These are phyloP conservation scores for Euura lappo DNA, from an alignment of 1,140 invertebrate genomes.

Conservation along the genomic window DNA sequence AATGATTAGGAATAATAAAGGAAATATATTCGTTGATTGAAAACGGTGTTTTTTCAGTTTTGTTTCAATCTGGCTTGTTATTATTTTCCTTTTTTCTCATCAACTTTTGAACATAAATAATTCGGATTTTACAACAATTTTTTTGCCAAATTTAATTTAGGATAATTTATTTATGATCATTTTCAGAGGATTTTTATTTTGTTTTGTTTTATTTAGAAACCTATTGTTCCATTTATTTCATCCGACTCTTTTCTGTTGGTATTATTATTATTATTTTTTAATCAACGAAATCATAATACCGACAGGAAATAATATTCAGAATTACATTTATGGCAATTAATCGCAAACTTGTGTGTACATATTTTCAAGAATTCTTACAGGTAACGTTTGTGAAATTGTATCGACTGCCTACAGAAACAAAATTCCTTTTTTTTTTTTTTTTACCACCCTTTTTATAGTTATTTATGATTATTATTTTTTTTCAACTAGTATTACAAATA, in stretches of 20 bases:
- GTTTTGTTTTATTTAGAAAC: background rate
- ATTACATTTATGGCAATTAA: no score
- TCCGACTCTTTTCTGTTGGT: background rate
- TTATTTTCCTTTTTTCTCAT: background rate
- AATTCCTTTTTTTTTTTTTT: background rate
- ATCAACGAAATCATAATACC: no score
- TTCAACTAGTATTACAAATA: background rate
- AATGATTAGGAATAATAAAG: no score
- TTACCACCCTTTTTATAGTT: background rate
- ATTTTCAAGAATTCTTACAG: no score
- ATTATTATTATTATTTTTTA: background rate
- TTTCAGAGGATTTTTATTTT: background rate
- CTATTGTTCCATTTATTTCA: no score
- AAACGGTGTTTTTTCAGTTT: no score
- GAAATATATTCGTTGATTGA: no score
- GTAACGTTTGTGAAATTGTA: no score
- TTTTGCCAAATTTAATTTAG: background rate
- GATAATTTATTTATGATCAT: background rate
- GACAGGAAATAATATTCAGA: no score
- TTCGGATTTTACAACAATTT: background rate
- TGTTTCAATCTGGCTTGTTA: background rate
- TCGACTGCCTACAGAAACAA: no score
- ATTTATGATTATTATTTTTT: background rate
- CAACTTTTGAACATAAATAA: background rate
- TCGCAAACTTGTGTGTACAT: no score